Base-by-base conservation (phyloP, 2,797 vertebrate species). In the Rhabdophis nuchalis region DNA sequence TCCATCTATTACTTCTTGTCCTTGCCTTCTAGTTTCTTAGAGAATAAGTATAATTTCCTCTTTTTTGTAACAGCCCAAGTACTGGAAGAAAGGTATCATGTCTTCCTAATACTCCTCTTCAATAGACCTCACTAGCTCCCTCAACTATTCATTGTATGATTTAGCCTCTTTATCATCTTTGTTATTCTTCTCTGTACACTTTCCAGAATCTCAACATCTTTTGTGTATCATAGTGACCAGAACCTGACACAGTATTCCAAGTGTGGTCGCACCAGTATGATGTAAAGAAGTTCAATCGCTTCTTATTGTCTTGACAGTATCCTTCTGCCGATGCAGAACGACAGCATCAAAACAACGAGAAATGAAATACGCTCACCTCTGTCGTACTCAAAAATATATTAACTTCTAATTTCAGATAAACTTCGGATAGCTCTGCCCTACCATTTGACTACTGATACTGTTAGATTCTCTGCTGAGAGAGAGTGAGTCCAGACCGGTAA, bases 391-490 rank as follows among this genome's bases (percentile, higher is more conserved):
- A 54, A 32, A 57, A 53, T 16, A 93, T 56, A 92, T 91, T 61
- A 53, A 57, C 5, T 89, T 29, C 46, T 56, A 89, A 54, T 64
- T 93, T 60, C 18, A 54, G 41, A 94, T 23, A 50, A 91, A 89
- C 92, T 87, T 91, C 36, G 5, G 27, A 29, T 77, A 18, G 23
- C 4, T 88, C n/a, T 58, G n/a, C 56, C 46, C 29, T 29, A 72
- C 7, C 18, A 10, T 27, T 87, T 16, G 27, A 52, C 25, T 54
- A 87, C 32, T 54, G 32, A n/a, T 27, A n/a, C n/a, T n/a, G n/a
- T n/a, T n/a, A n/a, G n/a, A n/a, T n/a, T n/a, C n/a, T n/a, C n/a
- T n/a, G n/a, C n/a, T n/a, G n/a, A n/a, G n/a, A n/a, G n/a, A n/a
- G n/a, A n/a, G n/a, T n/a, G n/a, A n/a, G n/a, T n/a, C n/a, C n/a